phyloP scores from a whole-genome alignment of 2,113 vertebrate genomes.

The Callopanchax toddi region DNA sequence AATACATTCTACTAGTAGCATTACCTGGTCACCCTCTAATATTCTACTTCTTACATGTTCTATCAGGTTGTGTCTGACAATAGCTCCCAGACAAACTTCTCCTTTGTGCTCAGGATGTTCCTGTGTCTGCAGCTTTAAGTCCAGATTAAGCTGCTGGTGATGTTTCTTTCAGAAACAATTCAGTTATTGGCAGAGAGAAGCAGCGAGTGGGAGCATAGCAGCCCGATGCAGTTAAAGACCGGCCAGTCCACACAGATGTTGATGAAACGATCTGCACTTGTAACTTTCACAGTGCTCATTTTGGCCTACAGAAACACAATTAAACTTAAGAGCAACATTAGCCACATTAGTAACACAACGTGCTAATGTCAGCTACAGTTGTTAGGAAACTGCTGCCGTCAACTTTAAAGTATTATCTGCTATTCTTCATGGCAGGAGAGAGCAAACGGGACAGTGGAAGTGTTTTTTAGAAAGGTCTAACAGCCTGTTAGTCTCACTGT shows the following conservation, averaged over 20 bases:
- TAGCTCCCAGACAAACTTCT: no score
- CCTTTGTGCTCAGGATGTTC: background rate
- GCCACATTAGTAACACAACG: background rate
- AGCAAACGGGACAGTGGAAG: background rate
- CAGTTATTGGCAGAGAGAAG: background rate
- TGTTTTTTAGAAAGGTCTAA: background rate
- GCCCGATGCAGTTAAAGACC: background rate
- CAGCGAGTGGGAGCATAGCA: background rate
- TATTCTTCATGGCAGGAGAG: background rate
- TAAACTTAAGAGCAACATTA: background rate
- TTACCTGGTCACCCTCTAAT: no score
- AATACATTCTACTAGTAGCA: no score
- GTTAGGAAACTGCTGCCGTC: background rate
- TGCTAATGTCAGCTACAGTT: background rate
- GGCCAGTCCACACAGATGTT: background rate
- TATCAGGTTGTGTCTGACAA: no score
- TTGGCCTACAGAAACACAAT: background rate
- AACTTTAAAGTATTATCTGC: background rate
- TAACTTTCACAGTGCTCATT: background rate
- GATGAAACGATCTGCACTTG: background rate
- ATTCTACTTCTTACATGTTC: no score
- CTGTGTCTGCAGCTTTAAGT: background rate
- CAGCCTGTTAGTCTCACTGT: background rate
- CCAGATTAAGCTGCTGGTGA: background rate
- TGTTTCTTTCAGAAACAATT: background rate